These are phyloP conservation scores for Caranx ignobilis DNA, from an alignment of 2,113 vertebrate genomes.

Conservation along the genomic window DNA sequence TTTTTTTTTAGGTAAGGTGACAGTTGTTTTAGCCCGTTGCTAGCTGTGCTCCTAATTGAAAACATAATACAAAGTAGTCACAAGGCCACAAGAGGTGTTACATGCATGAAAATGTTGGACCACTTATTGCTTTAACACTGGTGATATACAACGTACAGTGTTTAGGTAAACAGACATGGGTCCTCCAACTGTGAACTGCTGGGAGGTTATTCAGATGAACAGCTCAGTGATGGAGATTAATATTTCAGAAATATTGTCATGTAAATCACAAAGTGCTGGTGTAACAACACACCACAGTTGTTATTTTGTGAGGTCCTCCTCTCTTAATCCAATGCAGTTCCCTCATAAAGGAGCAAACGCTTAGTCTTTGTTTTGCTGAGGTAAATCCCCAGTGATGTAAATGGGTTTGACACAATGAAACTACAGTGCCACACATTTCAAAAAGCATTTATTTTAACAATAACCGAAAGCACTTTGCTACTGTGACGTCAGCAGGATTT, in stretches of 20 bases:
- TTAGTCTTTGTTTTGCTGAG: neutral
- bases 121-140: too few relatives aligned
- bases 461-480: neutral
- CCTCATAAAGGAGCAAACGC: neutral
- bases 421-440: too few relatives aligned
- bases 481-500: neutral
- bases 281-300: neutral
- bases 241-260: neutral
- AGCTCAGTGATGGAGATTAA: neutral
- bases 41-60: neutral
- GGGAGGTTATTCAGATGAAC: neutral
- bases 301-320: neutral
- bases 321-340: neutral
- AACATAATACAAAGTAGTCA: neutral
- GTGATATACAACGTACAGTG: neutral
- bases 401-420: neutral
- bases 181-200: neutral
- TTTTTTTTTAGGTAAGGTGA: neutral
- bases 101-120: neutral
- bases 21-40: neutral
- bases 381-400: neutral
- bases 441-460: neutral
- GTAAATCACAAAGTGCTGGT: neutral
- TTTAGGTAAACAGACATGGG: neutral
- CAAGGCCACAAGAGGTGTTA: neutral